Evolutionary conservation across 2,113 vertebrate species (phyloP), one percentile per base, ranked within the genome.

Genomic region (Silurus asotus): DNA sequence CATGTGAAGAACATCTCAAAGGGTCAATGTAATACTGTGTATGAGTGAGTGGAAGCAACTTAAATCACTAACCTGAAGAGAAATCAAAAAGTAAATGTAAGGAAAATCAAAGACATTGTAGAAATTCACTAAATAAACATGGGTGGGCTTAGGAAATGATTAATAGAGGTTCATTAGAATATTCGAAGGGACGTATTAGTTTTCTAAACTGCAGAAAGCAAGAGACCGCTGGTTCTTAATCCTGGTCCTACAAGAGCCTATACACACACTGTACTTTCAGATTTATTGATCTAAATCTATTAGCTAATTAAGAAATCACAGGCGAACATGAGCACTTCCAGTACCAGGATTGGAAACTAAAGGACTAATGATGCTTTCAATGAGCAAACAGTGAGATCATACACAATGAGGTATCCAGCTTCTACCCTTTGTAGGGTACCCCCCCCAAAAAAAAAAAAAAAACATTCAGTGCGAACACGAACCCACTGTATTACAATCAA

Each of bases 11-110:
- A 91, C 84, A 89, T 87, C 89, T 72, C 84, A 88, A 53, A 58
- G 88, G 61, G 67, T 89, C 51, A 88, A 89, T 89, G 87, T 90
- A 93, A 93, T 90, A 93, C 91, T 93, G 89, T 83, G 28, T 76
- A 6, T 25, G 48, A 72, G 45, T 83, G 20, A 45, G 56, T 53
- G n/a, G 20, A 53, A n/a, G 53, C 6, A 55, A 55, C 6, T 6
- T n/a, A 76, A 76, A 74, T 75, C 15, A 20, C 37, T 28, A 23
- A 53, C 37, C 37, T 64, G 14, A 37, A 4, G 3, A 75, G 61
- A 56, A 53, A 7, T 64, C 64, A n/a, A 51, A 15, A 37, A 65
- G n/a, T 53, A 23, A 84, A 70, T 0, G 5, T 53, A 58, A 84
- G 83, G 65, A 51, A 51, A 84, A 51, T 20, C 56, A 70, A 37